These are phyloP conservation scores for Nasonia oneida DNA, from an alignment of 2,888 invertebrate species.

Conservation along the genomic window DNA sequence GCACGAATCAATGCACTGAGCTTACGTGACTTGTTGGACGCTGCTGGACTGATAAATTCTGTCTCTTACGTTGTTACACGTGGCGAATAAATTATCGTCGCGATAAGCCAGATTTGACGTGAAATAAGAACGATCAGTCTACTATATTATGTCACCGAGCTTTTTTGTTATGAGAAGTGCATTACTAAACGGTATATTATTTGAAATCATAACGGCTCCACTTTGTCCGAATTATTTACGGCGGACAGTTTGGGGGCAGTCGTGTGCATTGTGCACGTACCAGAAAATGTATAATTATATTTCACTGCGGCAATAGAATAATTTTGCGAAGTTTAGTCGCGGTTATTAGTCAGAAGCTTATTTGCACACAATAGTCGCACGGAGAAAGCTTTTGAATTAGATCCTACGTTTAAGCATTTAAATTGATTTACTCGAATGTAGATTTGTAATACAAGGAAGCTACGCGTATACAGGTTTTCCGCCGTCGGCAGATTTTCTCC, in stretches of 20 bases:
- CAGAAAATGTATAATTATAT: not conserved
- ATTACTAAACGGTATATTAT: constrained; percentile 7
- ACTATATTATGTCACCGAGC: not conserved
- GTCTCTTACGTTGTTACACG: not conserved
- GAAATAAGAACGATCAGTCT: not conserved
- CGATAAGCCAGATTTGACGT: not conserved
- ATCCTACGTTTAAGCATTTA: not conserved
- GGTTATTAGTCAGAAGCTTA: not conserved
- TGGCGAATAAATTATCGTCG: not conserved
- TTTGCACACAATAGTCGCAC: constrained; percentile 40
- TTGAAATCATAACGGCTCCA: constrained; percentile 6
- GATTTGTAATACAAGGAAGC: constrained; percentile 30
- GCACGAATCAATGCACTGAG: not conserved
- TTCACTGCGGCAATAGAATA: not conserved
- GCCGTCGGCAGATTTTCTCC: not conserved
- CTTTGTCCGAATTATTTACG: constrained; percentile 22
- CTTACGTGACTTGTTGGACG: not conserved
- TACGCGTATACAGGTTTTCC: constrained; percentile 2
- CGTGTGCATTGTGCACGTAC: not conserved
- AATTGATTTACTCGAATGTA: not conserved
- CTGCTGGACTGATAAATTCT: not conserved
- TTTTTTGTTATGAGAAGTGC: not conserved
- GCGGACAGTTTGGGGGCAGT: not conserved
- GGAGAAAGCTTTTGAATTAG: not conserved
- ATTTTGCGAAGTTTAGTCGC: not conserved